These are phyloP conservation scores for Myotis yumanensis DNA, from an alignment of 2,113 vertebrate genomes.

Conservation along the genomic window DNA sequence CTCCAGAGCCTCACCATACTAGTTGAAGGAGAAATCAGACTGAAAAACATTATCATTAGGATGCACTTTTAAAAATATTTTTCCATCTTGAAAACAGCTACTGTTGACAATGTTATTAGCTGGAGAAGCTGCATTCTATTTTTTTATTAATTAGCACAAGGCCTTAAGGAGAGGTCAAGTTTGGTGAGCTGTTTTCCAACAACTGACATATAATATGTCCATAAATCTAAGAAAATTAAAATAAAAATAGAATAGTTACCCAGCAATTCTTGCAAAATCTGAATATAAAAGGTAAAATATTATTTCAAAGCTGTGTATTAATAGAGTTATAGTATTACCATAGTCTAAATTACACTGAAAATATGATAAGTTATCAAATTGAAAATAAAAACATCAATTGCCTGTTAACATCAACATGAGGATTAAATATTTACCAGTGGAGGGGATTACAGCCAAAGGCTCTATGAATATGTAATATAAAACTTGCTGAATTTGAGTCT, in stretches of 20 bases:
- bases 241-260: not conserved
- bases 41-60: not conserved
- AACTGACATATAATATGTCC: not conserved
- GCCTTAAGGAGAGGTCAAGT: not conserved
- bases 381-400: not conserved
- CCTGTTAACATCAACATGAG: not conserved
- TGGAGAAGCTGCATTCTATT: not conserved
- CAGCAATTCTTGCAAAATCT: not conserved
- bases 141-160: not conserved
- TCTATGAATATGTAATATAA: not conserved
- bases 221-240: not conserved
- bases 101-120: not conserved
- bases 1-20: not conserved
- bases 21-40: not conserved
- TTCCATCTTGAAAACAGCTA: not conserved
- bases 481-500: slow-evolving; percentile 60
- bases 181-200: not conserved
- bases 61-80: not conserved
- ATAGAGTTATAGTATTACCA: not conserved
- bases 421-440: not conserved
- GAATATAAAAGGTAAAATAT: not conserved
- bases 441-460: not conserved
- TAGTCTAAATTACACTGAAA: not conserved
- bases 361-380: not conserved
- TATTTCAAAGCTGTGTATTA: not conserved